These are phyloP conservation scores for Rhyzopertha dominica DNA, from an alignment of 1,140 invertebrate genomes.

Conservation along the genomic window DNA sequence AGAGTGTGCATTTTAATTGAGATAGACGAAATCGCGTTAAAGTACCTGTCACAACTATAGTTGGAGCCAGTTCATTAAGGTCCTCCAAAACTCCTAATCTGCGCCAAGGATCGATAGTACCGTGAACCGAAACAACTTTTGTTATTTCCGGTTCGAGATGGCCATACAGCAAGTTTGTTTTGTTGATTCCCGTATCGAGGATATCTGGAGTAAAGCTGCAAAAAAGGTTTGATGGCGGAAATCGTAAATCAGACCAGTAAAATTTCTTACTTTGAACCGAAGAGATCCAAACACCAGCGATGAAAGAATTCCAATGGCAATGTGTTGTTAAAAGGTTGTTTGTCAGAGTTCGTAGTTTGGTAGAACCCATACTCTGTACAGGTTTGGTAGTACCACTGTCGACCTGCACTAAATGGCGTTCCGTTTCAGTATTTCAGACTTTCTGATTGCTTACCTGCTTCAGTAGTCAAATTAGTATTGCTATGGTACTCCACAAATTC, in stretches of 20 bases:
- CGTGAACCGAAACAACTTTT: conserved; percentile 61
- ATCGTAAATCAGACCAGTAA: no score
- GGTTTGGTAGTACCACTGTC: conserved; percentile 73
- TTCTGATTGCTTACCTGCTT: no score
- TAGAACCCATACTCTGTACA: conserved; percentile 79
- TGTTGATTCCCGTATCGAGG: conserved; percentile 47
- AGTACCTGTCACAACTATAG: conserved; percentile 46
- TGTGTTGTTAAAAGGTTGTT: conserved; percentile 59
- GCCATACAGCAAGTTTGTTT: conserved; percentile 59
- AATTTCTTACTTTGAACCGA: conserved; percentile 34
- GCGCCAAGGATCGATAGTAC: conserved; percentile 60
- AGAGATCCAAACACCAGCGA: conserved; percentile 56
- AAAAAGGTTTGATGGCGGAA: not conserved
- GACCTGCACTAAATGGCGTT: conserved; percentile 46
- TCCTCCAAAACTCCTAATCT: conserved; percentile 53
- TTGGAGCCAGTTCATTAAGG: conserved; percentile 50
- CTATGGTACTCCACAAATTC: no score
- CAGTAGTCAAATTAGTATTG: no score
- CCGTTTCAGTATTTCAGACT: no score
- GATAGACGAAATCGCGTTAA: no score
- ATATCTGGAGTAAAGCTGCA: conserved; percentile 46
- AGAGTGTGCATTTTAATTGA: no score
- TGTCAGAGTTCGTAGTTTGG: conserved; percentile 58
- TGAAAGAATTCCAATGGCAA: conserved; percentile 42
- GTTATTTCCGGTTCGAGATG: conserved; percentile 51